Conservation (phyloP, 1,140 invertebrate genomes). For the Brachionus manjavacas region DNA sequence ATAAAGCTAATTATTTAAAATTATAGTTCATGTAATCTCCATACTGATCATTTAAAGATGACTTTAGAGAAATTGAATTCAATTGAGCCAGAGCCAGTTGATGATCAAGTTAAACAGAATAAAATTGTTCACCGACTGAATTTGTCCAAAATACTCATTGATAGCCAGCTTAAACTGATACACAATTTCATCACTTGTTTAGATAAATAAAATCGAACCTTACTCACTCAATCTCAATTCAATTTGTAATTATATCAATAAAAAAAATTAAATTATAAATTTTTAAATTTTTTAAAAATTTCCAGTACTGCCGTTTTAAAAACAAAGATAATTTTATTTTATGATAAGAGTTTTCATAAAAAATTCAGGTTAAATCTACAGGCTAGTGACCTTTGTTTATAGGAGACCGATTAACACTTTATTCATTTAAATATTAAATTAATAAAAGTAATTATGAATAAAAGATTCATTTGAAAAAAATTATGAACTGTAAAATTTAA, state of each 20-base stretch:
- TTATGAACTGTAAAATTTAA: too few relatives aligned
- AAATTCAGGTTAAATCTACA: too few relatives aligned
- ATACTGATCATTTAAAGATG: conserved; percentile 10
- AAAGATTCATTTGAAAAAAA: too few relatives aligned
- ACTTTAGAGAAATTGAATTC: background rate
- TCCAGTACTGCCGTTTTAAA: too few relatives aligned
- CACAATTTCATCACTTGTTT: conserved; percentile 25
- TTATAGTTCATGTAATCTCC: background rate
- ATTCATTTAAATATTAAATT: too few relatives aligned
- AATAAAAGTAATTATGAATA: too few relatives aligned
- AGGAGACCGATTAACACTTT: too few relatives aligned
- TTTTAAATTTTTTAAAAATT: background rate
- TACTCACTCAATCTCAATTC: background rate
- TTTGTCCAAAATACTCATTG: background rate
- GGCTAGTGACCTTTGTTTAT: too few relatives aligned
- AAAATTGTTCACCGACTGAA: background rate
- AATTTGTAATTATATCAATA: background rate
- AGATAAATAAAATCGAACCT: conserved; percentile 3
- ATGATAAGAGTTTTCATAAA: too few relatives aligned
- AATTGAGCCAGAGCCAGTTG: background rate
- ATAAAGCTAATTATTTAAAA: background rate
- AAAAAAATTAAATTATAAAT: background rate
- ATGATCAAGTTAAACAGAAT: background rate
- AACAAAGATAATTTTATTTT: too few relatives aligned
- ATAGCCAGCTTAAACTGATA: conserved; percentile 14